Conservation (phyloP, 2,888 invertebrate species). For the Rotaria magnacalcarata region DNA sequence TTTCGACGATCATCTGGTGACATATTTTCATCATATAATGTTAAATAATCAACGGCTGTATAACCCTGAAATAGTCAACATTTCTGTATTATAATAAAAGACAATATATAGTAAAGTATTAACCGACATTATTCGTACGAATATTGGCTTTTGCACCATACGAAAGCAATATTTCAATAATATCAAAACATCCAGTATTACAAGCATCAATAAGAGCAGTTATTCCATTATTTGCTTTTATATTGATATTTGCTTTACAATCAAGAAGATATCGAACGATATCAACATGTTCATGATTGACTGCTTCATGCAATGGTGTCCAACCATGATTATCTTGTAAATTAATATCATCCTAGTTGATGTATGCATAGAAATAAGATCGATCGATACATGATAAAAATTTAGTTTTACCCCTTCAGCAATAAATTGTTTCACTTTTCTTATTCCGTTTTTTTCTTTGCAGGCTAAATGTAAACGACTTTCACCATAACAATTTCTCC, state of each 20-base stretch:
- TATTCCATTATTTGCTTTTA: background rate
- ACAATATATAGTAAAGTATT: background rate
- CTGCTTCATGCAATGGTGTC: constrained; percentile 20
- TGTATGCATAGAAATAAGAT: background rate
- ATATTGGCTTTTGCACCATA: constrained; percentile 21
- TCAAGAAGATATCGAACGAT: constrained; percentile 15
- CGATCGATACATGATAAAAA: too few relatives aligned
- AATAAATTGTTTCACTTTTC: constrained; percentile 2
- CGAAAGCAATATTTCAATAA: constrained; percentile 26
- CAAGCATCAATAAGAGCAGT: constrained; percentile 16
- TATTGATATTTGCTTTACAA: constrained; percentile 4
- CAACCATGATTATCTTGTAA: constrained; percentile 27
- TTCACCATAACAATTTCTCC: constrained; percentile 21
- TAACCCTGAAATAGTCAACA: background rate
- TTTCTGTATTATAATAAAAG: background rate
- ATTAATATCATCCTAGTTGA: constrained; percentile 9
- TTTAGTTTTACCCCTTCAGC: background rate
- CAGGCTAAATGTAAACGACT: constrained; percentile 26
- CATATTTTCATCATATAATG: background rate
- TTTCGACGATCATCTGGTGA: background rate
- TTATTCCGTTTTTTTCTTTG: background rate
- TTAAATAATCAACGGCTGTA: constrained; percentile 17
- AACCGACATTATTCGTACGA: background rate
- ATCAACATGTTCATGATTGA: background rate
- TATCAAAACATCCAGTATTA: background rate